Evolutionary conservation across 2,113 vertebrate genomes (phyloP), one percentile per base, ranked within the genome.

Genomic region (Falcunculus frontatus): DNA sequence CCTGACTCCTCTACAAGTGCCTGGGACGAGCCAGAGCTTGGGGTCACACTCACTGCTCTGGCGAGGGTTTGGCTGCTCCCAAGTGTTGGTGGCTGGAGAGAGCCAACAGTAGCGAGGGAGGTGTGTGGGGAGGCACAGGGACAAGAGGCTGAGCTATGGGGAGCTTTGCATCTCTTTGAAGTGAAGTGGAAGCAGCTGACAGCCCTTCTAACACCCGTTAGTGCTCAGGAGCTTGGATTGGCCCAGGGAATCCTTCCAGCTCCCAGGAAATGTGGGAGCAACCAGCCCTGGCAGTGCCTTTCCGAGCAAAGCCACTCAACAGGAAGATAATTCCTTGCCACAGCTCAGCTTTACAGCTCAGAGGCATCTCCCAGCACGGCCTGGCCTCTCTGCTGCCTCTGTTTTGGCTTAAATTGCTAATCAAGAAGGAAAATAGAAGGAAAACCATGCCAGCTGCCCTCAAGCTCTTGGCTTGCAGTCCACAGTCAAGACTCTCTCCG

Each of bases 401-500:
- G 67, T 81, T 95, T 89, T 95, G 84, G 90, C 85, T 84, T 22
- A 32, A 57, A 85, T 84, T 46, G 19, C 69, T 89, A 21, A 92
- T 94, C 70, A 93, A 96, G 56, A 27, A 83, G 77, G 53, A 92
- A 75, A 83, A 49, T 1, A 16, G 70, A 53, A 35, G 65, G 56
- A 39, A 22, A 82, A 59, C 52, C 57, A 49, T 35, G 87, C 94
- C 94, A 87, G 69, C 65, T 17, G 10, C 85, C 89, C 60, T 77
- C 67, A 57, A 80, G 83, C 93, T 95, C 82, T 60, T 94, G 92
- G 92, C 93, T 93, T 86, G 50, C 42, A 74, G 67, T 90, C 30
- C 30, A 29, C 55, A 95, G 76, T 39, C 39, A 65, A 91, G 85
- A 11, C 81, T 75, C 64, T 67, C 78, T 41, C 73, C 50, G 49